Conservation (phyloP, 37 sponge, comb jelly and placozoan genomes). For the Eunapius fragilis region DNA sequence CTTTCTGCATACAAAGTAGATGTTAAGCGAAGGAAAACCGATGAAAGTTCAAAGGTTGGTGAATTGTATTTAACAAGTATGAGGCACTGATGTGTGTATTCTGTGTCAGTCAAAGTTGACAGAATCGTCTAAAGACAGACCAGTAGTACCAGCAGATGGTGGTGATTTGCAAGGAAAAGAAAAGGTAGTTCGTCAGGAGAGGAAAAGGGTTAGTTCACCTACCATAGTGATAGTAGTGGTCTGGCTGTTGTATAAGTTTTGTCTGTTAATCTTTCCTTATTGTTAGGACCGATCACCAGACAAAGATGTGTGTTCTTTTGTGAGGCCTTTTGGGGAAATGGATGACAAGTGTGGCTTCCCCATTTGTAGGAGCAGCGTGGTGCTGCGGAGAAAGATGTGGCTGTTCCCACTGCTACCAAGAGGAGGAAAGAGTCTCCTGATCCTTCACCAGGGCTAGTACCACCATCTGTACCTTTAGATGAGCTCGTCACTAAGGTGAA, state of each 20-base stretch:
- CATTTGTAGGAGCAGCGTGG: not conserved
- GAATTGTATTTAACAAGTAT: not conserved
- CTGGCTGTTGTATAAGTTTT: not conserved
- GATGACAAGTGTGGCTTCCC: not conserved
- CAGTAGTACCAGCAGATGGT: not conserved
- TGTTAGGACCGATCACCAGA: not conserved
- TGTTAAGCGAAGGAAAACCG: not conserved
- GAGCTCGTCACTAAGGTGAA: not conserved
- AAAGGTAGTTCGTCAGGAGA: not conserved
- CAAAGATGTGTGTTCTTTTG: not conserved
- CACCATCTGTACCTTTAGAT: not conserved
- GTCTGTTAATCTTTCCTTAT: not conserved
- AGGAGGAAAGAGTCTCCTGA: not conserved
- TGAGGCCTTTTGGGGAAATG: not conserved
- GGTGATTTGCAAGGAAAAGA: not conserved
- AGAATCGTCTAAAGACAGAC: not conserved
- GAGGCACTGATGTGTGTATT: not conserved
- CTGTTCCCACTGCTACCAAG: not conserved
- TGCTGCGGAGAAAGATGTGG: not conserved
- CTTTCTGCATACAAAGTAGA: not conserved
- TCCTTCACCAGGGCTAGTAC: not conserved
- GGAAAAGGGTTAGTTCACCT: conserved; percentile 6
- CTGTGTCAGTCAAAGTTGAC: not conserved
- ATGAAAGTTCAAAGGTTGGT: not conserved
- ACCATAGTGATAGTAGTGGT: not conserved